Evolutionary conservation across 1,140 invertebrate genomes (phyloP), one percentile per base, ranked within the genome.

Genomic region (Bombus waltoni): DNA sequence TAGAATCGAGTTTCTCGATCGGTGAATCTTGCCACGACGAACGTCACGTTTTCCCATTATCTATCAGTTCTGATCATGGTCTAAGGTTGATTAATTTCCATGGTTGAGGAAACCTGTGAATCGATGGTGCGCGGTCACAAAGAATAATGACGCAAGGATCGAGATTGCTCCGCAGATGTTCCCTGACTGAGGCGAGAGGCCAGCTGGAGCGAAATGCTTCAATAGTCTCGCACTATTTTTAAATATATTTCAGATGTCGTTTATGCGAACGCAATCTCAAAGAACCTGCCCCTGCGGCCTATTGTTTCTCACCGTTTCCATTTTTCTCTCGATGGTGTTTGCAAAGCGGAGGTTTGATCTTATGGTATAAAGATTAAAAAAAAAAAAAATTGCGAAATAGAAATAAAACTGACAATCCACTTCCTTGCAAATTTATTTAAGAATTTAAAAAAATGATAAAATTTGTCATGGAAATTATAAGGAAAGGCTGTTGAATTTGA

Each of bases 71-170:
- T 65, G 82, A 88, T 90, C 78, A 62, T 81, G 57, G 88, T 91
- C 90, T 86, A 91, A 90, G 90, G 86, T 94, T 94, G 94, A 95
- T 95, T 94, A 95, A 94, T 94, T 95, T 95, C 92, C 92, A 94
- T 92, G 94, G 91, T 94, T 92, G 93, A 93, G 91, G 86, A 93
- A 93, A 89, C 83, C 89, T 92, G 90, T 82, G 86, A 93, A 86
- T 91, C 94, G 92, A 89, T 88, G 93, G 92, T 94, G 94, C 92
- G 93, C 93, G 91, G 91, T 94, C 91, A 90, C 87, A 82, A 88
- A 90, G 78, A 90, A 93, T 91, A 93, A 93, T 91, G 81, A 89
- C 87, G 88, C 87, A 83, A 89, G 75, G 90, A 91, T 91, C 88
- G 90, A 92, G 90, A 94, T 93, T 92, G 92, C 89, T 75, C 65